A percentile compares a stretch with the other conserved stretches of the same genome.
Evolutionary conservation across 2,113 vertebrate species (phyloP).

Genomic region (Picathartes gymnocephalus): DNA sequence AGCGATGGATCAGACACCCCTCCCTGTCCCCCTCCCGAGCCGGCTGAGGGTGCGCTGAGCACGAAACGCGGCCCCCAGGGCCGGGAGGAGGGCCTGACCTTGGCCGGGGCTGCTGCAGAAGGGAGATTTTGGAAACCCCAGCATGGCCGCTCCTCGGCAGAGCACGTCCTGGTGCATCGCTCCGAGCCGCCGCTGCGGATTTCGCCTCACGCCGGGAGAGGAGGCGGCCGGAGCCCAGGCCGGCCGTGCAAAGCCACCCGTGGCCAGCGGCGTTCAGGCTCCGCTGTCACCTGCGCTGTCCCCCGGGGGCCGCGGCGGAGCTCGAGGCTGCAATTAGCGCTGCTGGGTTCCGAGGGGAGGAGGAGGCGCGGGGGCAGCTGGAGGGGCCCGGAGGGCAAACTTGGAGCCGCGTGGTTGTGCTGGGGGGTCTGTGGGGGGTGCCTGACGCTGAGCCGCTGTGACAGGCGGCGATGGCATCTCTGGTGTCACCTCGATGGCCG

Average conservation of each 20-base stretch:
- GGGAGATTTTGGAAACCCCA: neutral
- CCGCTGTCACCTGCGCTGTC: neutral
- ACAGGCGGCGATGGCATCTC: neutral
- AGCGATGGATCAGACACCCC: neutral
- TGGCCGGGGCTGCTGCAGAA: neutral
- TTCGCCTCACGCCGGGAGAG: neutral
- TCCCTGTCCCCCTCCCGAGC: accelerated
- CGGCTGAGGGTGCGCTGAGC: neutral
- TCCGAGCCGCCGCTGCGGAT: accelerated
- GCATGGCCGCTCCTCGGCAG: neutral
- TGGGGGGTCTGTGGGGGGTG: neutral
- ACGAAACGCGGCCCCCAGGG: accelerated
- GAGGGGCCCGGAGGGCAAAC: neutral
- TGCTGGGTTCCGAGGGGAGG: neutral
- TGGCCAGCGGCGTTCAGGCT: neutral
- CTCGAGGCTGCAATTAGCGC: neutral
- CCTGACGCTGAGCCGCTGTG: accelerated
- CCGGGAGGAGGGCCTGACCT: neutral
- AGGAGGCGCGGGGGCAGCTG: neutral
- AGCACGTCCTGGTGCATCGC: neutral
- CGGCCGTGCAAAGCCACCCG: accelerated
- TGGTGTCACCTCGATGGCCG: neutral
- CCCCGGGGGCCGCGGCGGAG: accelerated
- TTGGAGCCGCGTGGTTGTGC: neutral
- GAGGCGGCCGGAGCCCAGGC: neutral